These are phyloP conservation scores for Drosophila quadrilineata DNA, from an alignment of 1,140 invertebrate genomes.

Conservation along the genomic window DNA sequence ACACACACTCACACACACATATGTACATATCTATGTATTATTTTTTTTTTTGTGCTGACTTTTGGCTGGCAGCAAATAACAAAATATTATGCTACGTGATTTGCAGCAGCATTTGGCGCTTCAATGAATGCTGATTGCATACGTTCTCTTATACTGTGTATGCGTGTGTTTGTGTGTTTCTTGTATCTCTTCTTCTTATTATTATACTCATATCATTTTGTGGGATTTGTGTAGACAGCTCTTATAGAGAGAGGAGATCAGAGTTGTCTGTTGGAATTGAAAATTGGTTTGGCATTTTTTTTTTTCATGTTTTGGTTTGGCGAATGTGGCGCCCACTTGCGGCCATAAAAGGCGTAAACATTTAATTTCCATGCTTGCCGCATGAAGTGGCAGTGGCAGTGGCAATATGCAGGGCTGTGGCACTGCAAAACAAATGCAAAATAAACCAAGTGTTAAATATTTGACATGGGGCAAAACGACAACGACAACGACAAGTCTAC, in stretches of 20 bases:
- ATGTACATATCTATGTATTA: slow-evolving; percentile 15
- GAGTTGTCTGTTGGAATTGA: background rate
- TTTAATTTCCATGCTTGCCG: slow-evolving; percentile 72
- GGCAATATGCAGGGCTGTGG: slow-evolving; percentile 52
- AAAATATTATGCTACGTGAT: slow-evolving; percentile 79
- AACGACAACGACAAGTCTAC: slow-evolving; percentile 32
- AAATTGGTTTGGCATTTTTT: slow-evolving; percentile 34
- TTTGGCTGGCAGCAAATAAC: slow-evolving; percentile 30
- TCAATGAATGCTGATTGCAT: slow-evolving; percentile 66
- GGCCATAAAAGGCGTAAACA: slow-evolving; percentile 77
- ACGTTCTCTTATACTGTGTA: no score
- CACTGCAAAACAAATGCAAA: slow-evolving; percentile 51
- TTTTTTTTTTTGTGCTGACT: slow-evolving; percentile 9
- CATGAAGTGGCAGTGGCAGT: slow-evolving; percentile 21
- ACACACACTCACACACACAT: slow-evolving; percentile 6
- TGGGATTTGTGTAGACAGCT: slow-evolving; percentile 32
- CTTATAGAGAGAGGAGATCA: no score
- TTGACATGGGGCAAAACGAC: slow-evolving; percentile 62
- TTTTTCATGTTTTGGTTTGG: no score
- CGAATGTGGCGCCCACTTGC: slow-evolving; percentile 57
- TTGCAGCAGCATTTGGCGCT: slow-evolving; percentile 52
- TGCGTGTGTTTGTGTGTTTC: background rate
- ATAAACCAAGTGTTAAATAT: slow-evolving; percentile 78
- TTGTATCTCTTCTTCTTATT: background rate
- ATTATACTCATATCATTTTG: slow-evolving; percentile 38